A percentile compares a stretch with the other conserved stretches of the same genome.
These are phyloP conservation scores for Herminia tarsipennalis DNA, from an alignment of 2,888 invertebrate species.

Conservation along the genomic window DNA sequence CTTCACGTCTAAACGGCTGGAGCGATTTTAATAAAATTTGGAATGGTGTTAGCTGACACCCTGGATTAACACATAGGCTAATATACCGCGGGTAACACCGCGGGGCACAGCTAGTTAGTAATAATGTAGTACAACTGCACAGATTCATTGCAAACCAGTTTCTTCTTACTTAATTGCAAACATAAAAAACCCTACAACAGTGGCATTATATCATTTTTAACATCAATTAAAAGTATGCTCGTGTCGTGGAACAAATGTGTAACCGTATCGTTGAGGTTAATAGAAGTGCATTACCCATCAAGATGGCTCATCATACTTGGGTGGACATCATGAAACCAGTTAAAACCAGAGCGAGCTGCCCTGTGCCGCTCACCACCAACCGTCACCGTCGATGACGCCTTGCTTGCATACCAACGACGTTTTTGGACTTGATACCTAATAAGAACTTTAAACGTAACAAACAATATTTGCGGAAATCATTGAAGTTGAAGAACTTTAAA, in stretches of 20 bases:
- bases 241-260: constrained; percentile 31
- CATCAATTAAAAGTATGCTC: constrained; percentile 36
- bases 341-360: constrained; percentile 48
- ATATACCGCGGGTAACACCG: no score
- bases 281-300: constrained; percentile 60
- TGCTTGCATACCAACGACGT: constrained; percentile 56
- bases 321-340: constrained; percentile 37
- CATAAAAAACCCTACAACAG: neutral
- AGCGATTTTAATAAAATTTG: no score
- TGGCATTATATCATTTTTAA: constrained; percentile 3
- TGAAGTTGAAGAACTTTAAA: no score
- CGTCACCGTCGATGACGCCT: constrained; percentile 21
- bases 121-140: no score
- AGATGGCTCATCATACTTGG: constrained; percentile 39
- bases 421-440: constrained; percentile 50
- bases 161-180: neutral
- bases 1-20: no score
- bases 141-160: no score
- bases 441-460: neutral
- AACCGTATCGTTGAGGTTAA: constrained; percentile 53
- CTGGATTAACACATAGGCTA: no score
- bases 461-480: neutral
- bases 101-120: no score
- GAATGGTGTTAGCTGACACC: no score
- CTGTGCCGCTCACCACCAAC: constrained; percentile 35